These are phyloP conservation scores for Spisula solida DNA, from an alignment of 2,888 invertebrate species.

Conservation along the genomic window DNA sequence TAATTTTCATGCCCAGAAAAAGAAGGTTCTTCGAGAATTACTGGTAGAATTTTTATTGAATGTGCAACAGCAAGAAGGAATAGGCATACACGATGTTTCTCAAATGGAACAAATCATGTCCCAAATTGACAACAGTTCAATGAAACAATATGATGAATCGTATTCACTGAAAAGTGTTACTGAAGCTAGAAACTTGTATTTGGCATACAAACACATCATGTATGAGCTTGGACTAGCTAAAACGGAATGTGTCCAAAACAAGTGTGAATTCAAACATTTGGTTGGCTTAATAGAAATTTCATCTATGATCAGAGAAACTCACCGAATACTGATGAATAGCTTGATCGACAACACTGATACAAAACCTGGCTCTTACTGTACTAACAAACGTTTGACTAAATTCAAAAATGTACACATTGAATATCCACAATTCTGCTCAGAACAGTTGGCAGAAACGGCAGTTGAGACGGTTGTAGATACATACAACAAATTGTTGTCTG, in stretches of 20 bases:
- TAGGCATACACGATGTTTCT: slow-evolving; percentile 24
- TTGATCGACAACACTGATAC: slow-evolving; percentile 9
- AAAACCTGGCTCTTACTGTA: slow-evolving; percentile 31
- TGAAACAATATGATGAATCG: background rate
- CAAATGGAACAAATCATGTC: slow-evolving; percentile 16
- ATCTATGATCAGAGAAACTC: slow-evolving; percentile 21
- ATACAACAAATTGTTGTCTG: slow-evolving; percentile 8
- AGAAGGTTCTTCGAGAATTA: background rate
- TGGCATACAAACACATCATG: slow-evolving; percentile 32
- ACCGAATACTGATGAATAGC: slow-evolving; percentile 34
- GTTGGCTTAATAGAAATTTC: slow-evolving; percentile 34
- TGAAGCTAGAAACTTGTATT: slow-evolving; percentile 45
- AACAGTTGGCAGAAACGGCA: background rate
- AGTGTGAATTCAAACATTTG: background rate
- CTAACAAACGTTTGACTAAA: background rate
- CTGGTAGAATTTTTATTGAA: slow-evolving; percentile 28
- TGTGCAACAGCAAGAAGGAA: slow-evolving; percentile 33
- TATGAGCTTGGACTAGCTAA: background rate
- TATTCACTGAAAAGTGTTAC: slow-evolving; percentile 8
- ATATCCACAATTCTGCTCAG: slow-evolving; percentile 23
- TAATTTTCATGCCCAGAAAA: background rate
- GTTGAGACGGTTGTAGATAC: slow-evolving; percentile 22
- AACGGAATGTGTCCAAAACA: background rate
- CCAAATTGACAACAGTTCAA: background rate
- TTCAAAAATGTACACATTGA: background rate